These are phyloP conservation scores for Cochlearius cochlearius DNA, from an alignment of 2,113 vertebrate species.

Conservation along the genomic window DNA sequence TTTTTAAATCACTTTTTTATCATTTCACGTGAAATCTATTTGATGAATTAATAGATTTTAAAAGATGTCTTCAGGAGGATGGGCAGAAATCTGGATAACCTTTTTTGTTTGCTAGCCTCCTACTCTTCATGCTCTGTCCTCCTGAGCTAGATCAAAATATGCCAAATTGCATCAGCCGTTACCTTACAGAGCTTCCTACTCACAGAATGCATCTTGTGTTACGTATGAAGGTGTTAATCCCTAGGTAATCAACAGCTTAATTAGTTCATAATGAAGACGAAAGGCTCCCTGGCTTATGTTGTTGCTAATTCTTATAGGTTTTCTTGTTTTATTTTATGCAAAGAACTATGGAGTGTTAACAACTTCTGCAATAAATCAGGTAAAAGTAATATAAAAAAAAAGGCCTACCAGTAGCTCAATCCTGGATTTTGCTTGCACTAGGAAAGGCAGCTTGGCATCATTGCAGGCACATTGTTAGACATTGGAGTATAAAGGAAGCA, in stretches of 20 bases:
- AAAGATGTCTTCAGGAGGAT: not conserved
- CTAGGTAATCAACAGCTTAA: constrained; percentile 58
- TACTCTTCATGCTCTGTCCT: not conserved
- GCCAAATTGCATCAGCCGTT: not conserved
- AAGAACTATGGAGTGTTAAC: constrained; percentile 60
- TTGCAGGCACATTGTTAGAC: not conserved
- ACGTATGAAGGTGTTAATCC: constrained; percentile 53
- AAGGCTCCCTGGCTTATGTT: constrained; percentile 26
- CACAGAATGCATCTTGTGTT: constrained; percentile 58
- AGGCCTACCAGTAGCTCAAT: constrained; percentile 34
- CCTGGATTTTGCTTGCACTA: not conserved
- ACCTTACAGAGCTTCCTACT: not conserved
- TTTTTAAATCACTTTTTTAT: not conserved
- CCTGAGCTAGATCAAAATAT: not conserved
- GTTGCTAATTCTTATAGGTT: constrained; percentile 54
- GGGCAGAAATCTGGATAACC: not conserved
- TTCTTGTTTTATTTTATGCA: constrained; percentile 42
- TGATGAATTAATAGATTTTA: not conserved
- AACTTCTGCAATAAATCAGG: constrained; percentile 69
- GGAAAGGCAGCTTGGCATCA: not conserved
- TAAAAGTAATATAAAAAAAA: constrained; percentile 61
- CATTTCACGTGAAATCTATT: not conserved
- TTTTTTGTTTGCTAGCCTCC: not conserved
- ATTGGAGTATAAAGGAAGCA: not conserved
- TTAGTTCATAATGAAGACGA: constrained; percentile 60